Evolutionary conservation across 1,140 invertebrate genomes (phyloP).

Genomic region (Listronotus bonariensis): DNA sequence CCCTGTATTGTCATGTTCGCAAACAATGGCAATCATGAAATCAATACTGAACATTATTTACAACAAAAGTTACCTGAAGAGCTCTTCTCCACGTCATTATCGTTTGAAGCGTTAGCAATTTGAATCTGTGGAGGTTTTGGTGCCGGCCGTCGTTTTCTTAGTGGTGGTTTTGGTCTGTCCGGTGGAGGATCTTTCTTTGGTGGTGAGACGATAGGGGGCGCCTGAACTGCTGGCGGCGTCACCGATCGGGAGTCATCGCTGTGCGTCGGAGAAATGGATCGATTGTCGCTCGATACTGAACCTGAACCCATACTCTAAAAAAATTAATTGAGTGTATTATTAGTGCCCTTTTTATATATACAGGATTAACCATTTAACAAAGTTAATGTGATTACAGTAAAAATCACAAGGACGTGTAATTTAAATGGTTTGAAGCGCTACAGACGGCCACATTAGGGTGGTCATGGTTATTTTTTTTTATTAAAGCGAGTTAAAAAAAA

Average conservation of each 20-base stretch:
- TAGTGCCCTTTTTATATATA: not conserved
- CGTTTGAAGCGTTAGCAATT: slow-evolving; percentile 1
- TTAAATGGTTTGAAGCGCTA: too few relatives aligned
- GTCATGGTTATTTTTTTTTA: too few relatives aligned
- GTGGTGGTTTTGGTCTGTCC: slow-evolving; percentile 58
- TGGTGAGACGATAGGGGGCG: slow-evolving; percentile 29
- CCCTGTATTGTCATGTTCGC: too few relatives aligned
- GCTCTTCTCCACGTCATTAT: not conserved
- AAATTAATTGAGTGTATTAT: slow-evolving; percentile 2
- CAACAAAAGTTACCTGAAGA: slow-evolving; percentile 8
- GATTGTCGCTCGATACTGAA: slow-evolving; percentile 52
- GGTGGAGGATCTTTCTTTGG: slow-evolving; percentile 51
- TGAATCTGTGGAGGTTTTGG: slow-evolving; percentile 61
- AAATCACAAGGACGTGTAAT: too few relatives aligned
- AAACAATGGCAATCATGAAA: too few relatives aligned
- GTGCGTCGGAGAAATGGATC: slow-evolving; percentile 53
- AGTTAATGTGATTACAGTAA: too few relatives aligned
- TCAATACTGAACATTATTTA: too few relatives aligned
- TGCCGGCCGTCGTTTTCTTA: slow-evolving; percentile 63
- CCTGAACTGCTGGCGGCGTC: slow-evolving; percentile 47
- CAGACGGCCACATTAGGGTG: too few relatives aligned
- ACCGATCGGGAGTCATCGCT: slow-evolving; percentile 54
- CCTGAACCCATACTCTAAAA: slow-evolving; percentile 52
- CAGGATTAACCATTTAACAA: too few relatives aligned
- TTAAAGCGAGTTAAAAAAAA: too few relatives aligned